Base-by-base conservation (phyloP, 2,113 vertebrate species). In the Leucopsar rothschildi region DNA sequence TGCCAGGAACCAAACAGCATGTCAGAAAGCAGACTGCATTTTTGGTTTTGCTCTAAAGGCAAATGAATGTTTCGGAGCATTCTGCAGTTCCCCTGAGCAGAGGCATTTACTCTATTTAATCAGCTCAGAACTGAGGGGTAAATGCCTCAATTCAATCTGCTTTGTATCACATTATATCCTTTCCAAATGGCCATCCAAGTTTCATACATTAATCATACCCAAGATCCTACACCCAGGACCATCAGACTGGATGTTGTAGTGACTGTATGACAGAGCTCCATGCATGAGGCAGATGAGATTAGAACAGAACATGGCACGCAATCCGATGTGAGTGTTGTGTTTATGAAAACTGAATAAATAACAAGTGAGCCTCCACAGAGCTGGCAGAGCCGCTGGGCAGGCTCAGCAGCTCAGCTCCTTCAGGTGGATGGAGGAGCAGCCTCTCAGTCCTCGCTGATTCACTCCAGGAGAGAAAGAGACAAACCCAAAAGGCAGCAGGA, bases 231-330 rank as follows among this genome's bases (percentile, higher is more conserved):
- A 25, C 29, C 28, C 37, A 45, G 61, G 53, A 29, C 15, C 45
- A 49, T 22, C 53, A 45, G 81, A 2, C 1, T 3, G 70, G 29
- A 27, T 5, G 18, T 31, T 33, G 11, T 4, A 44, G 0, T 25
- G 53, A 57, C 15, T 37, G 29, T 1, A 21, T 2, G 28, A 28
- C 57, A 84, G 28, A 88, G 70, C 29, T 40, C 39, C 57, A 33
- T 0, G 5, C 15, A 12, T 0, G 8, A 71, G 47, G 66, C 37
- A 64, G 28, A 11, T 24, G 3, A 50, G 28, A 19, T 40, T 1
- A 33, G 78, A 63, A 35, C 0, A 68, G 22, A 79, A 57, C 5
- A 10, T 8, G 18, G n/a, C 23, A 12, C 6, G 28, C 45, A 21
- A 45, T 40, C 59, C 50, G 47, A 25, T 16, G 0, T 4, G 23